These are phyloP conservation scores for Sebastes reedi DNA, from an alignment of 2,797 vertebrate genomes.

Conservation along the genomic window DNA sequence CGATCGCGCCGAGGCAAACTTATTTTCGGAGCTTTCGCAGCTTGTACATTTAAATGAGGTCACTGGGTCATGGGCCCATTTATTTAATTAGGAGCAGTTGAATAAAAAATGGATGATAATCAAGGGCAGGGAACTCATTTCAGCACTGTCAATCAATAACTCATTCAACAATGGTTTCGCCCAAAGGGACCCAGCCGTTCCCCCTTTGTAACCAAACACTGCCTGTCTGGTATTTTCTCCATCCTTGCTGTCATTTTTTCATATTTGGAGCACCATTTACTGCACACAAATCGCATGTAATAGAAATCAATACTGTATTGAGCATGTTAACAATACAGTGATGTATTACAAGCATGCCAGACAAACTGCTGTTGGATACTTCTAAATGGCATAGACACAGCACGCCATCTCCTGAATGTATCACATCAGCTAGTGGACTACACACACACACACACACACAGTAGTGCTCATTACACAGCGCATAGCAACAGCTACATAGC, in stretches of 20 bases:
- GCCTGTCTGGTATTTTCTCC: conserved; percentile 5
- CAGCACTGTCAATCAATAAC: conserved; percentile 84
- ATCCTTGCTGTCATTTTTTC: neutral
- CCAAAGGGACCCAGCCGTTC: conserved; percentile 61
- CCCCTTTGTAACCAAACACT: conserved; percentile 49
- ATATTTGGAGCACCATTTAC: conserved; percentile 17
- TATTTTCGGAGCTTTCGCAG: conserved; percentile 57
- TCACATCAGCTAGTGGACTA: conserved; percentile 71
- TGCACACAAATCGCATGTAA: conserved; percentile 23
- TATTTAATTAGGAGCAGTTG: conserved; percentile 85
- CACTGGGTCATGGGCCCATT: conserved; percentile 83
- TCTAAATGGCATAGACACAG: conserved; percentile 67
- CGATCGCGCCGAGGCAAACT: conserved; percentile 46
- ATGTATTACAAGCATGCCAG: conserved; percentile 42
- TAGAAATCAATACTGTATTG: conserved; percentile 45
- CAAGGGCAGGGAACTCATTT: conserved; percentile 83
- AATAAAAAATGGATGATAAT: conserved; percentile 83
- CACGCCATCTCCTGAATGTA: conserved; percentile 66
- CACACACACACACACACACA: conserved; percentile 55
- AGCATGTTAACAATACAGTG: conserved; percentile 34
- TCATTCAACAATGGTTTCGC: conserved; percentile 70
- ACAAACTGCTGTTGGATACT: conserved; percentile 59
- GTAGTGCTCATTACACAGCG: conserved; percentile 73
- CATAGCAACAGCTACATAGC: conserved; percentile 85
- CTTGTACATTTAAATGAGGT: conserved; percentile 76